Base-by-base conservation (phyloP, 2,888 invertebrate species). In the Drosophila maculinotata region DNA sequence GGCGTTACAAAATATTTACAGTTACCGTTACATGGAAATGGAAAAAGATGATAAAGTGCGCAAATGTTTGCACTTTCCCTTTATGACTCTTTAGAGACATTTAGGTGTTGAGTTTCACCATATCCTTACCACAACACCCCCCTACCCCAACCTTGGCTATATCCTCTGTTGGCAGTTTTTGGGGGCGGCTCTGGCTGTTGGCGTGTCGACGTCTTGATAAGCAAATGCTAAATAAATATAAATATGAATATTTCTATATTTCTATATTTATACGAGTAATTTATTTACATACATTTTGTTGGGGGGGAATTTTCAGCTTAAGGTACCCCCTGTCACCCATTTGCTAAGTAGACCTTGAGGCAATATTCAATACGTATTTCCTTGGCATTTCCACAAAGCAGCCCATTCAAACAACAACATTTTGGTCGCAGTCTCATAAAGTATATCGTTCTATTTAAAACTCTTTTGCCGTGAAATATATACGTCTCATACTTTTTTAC, bases 41-140 rank as follows among this genome's bases (percentile, higher is more conserved):
- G 83, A 65, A 87, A 86, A 87, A 86, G 72, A 82, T 82, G 81
- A 82, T 82, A 86, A 82, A 88, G 78, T 88, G 88, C 69, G 84
- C 87, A 87, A 82, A 86, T 82, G 88, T 82, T 88, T 87, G 87
- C 88, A 88, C 87, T 82, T 88, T 88, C 84, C 84, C 84, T 88
- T 82, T 88, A 82, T 62, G 82, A 68, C 84, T 80, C 88, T 83
- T 82, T 51, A 68, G 82, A 82, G 87, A 88, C 79, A 44, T 65
- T 64, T 59, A 65, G 82, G 68, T 81, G 87, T 69, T 62, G 59
- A 63, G 30, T 20, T 3, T 8, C 35, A 0, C 1, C 9, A 30
- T 20, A 9, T 26, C 23, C 14, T 20, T 1, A 0, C 3, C 44
- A 15, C 8, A 3, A 1, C 12, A 9, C n/a, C 6, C 15, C 8